Evolutionary conservation across 1,140 invertebrate species (phyloP).

Genomic region (Lepidostoma basale): DNA sequence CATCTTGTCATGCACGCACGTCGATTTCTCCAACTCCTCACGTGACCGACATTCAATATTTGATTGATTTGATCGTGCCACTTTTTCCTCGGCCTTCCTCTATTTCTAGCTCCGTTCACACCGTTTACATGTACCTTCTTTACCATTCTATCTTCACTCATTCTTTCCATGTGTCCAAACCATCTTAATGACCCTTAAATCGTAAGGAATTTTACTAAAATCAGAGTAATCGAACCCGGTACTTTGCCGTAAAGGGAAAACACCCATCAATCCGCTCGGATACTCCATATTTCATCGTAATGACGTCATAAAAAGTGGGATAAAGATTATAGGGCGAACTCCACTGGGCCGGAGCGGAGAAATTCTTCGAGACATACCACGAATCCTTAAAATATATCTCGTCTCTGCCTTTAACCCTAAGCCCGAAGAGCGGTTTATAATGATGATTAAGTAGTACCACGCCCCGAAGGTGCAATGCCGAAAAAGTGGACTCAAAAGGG

Average conservation of each 20-base stretch:
- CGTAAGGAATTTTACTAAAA: no score
- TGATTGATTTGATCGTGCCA: no score
- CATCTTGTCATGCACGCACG: no score
- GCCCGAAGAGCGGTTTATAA: slow-evolving; percentile 37
- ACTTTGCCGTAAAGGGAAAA: background rate
- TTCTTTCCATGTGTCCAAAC: no score
- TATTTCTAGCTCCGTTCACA: no score
- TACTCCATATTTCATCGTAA: background rate
- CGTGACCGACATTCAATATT: no score
- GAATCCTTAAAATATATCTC: background rate
- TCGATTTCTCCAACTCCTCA: no score
- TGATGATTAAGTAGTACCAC: slow-evolving; percentile 33
- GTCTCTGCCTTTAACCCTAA: background rate
- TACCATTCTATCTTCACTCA: no score
- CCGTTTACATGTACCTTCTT: no score
- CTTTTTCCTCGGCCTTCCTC: no score
- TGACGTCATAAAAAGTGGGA: background rate
- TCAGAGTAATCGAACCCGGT: no score
- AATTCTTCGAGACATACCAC: background rate
- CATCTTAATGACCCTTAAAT: no score
- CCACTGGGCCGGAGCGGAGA: background rate
- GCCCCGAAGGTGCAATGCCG: slow-evolving; percentile 10
- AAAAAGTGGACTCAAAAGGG: slow-evolving; percentile 34
- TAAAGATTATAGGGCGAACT: background rate
- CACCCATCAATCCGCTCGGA: background rate